A percentile compares a stretch with the other conserved stretches of the same genome.
phyloP scores from a whole-genome alignment of 2,888 invertebrate species.

The Caenorhabditis sp. region DNA sequence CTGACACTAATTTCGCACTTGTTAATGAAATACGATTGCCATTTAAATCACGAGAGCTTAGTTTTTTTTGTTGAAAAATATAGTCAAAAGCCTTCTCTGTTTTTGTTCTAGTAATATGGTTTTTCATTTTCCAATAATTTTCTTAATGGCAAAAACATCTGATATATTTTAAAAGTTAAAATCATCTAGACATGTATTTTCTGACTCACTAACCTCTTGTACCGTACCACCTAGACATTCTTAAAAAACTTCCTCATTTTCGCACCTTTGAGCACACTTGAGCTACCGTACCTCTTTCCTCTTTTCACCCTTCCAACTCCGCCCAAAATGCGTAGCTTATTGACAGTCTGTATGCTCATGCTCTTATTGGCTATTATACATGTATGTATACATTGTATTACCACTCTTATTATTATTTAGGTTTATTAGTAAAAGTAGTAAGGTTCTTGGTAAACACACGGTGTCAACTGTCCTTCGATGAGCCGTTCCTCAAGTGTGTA shows the following conservation, averaged over 20 bases:
- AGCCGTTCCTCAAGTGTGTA: not conserved
- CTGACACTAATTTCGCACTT: too few relatives aligned
- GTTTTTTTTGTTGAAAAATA: too few relatives aligned
- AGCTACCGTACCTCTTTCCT: conserved; percentile 37
- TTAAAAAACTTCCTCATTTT: not conserved
- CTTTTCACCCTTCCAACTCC: not conserved
- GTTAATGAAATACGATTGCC: too few relatives aligned
- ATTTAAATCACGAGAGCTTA: too few relatives aligned
- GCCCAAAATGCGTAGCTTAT: not conserved
- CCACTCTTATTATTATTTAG: not conserved
- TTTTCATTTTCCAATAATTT: too few relatives aligned
- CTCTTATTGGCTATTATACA: not conserved
- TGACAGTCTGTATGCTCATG: conserved; percentile 36
- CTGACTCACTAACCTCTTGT: not conserved
- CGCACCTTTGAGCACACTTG: conserved; percentile 17
- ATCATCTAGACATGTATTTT: not conserved
- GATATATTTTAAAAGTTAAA: too few relatives aligned
- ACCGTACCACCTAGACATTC: not conserved
- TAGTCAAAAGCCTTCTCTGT: too few relatives aligned
- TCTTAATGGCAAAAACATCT: too few relatives aligned
- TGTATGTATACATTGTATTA: not conserved
- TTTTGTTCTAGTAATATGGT: too few relatives aligned
- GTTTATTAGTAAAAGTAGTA: not conserved
- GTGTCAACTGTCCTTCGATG: conserved; percentile 1
- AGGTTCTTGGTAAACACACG: not conserved